phyloP scores from a whole-genome alignment of 2,113 vertebrate species.

The Myotis yumanensis region DNA sequence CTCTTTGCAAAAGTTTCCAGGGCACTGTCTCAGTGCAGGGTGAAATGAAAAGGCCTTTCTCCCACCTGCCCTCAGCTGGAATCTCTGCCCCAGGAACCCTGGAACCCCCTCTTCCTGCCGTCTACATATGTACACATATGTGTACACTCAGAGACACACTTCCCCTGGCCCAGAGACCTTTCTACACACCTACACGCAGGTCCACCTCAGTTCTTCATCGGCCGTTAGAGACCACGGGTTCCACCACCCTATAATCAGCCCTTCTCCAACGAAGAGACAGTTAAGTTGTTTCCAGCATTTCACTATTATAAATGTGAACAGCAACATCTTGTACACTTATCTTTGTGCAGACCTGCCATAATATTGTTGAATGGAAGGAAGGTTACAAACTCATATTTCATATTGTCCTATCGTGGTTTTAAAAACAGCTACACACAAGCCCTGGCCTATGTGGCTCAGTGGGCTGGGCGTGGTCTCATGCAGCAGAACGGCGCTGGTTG shows the following conservation, averaged over 20 bases:
- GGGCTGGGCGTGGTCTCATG: too few species aligned
- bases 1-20: neutral
- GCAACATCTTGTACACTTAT: neutral
- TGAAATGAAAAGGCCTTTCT: neutral
- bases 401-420: neutral
- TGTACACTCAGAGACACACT: neutral
- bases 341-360: neutral
- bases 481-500: too few species aligned
- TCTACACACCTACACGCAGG: neutral
- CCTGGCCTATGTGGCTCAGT: too few species aligned
- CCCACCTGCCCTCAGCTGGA: too few species aligned
- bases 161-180: neutral
- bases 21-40: neutral
- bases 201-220: neutral
- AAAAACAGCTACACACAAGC: neutral
- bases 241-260: neutral
- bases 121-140: accelerated
- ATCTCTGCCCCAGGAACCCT: neutral
- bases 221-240: accelerated
- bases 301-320: neutral
- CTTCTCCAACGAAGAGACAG: neutral
- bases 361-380: neutral
- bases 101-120: neutral
- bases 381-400: neutral
- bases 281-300: neutral